Percentiles rank a stretch among this genome's conserved stretches.
These are phyloP conservation scores for Eudasyphora cyanicolor DNA, from an alignment of 2,888 invertebrate species.

Conservation along the genomic window DNA sequence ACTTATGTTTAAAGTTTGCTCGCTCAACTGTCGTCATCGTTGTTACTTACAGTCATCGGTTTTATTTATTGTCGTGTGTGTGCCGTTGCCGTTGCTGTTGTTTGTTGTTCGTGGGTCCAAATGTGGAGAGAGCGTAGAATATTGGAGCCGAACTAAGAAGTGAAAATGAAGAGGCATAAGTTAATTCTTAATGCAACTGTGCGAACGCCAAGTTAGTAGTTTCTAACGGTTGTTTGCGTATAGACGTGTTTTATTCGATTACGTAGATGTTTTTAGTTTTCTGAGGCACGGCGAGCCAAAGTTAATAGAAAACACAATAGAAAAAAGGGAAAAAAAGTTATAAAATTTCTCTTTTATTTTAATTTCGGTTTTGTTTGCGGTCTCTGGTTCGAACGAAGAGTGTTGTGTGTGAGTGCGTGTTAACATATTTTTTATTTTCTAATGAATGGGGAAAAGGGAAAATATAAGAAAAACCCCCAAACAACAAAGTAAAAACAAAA, in stretches of 20 bases:
- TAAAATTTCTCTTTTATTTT: conserved; percentile 26
- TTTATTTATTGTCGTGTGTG: conserved; percentile 26
- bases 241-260: conserved; percentile 72
- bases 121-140: conserved; percentile 4
- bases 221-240: conserved; percentile 80
- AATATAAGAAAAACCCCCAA: neutral
- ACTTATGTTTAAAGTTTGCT: neutral
- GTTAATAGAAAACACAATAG: too few species aligned
- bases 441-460: neutral
- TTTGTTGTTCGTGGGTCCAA: conserved; percentile 21
- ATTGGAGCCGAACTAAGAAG: neutral
- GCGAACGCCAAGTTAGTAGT: conserved; percentile 72
- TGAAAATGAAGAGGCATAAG: conserved; percentile 18
- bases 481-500: neutral
- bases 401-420: neutral
- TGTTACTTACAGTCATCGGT: neutral
- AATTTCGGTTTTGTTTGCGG: conserved; percentile 3
- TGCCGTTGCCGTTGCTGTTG: conserved; percentile 9
- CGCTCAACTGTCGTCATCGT: conserved; percentile 3
- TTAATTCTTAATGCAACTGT: conserved; percentile 32
- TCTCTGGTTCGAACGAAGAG: neutral
- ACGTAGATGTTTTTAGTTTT: conserved; percentile 9
- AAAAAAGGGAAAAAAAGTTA: conserved; percentile 13
- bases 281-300: neutral
- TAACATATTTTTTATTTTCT: neutral